These are phyloP conservation scores for Trogon melanurus DNA, from an alignment of 2,113 vertebrate species.

Conservation along the genomic window DNA sequence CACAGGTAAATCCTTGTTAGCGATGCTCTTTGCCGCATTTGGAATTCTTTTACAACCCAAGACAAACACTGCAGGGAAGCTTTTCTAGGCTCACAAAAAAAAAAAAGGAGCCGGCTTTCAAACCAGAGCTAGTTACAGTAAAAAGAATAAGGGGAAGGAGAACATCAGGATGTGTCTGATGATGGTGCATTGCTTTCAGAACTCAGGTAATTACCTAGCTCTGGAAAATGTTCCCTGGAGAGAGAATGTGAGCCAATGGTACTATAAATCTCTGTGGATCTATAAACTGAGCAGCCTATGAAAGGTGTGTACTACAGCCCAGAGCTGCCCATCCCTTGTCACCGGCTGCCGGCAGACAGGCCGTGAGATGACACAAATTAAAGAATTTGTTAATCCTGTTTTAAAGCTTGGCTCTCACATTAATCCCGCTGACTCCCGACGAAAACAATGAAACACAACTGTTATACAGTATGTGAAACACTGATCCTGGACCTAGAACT, in stretches of 20 bases:
- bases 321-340: background rate
- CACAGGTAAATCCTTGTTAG: background rate
- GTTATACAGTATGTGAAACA: background rate
- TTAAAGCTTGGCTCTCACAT: background rate
- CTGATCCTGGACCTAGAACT: background rate
- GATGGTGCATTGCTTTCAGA: background rate
- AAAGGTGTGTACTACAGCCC: background rate
- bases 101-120: background rate
- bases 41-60: background rate
- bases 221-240: background rate
- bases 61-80: background rate
- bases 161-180: background rate
- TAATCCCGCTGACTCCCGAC: background rate
- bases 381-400: background rate
- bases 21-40: background rate
- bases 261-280: background rate
- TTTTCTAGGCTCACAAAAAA: background rate
- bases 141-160: background rate
- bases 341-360: background rate
- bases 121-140: background rate
- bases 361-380: background rate
- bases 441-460: background rate
- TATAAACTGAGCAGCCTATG: background rate
- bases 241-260: background rate
- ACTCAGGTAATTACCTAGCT: background rate